Percentiles rank a stretch among this genome's conserved stretches.
These are phyloP conservation scores for Drosophila ogumai DNA, from an alignment of 1,140 invertebrate genomes.

Conservation along the genomic window DNA sequence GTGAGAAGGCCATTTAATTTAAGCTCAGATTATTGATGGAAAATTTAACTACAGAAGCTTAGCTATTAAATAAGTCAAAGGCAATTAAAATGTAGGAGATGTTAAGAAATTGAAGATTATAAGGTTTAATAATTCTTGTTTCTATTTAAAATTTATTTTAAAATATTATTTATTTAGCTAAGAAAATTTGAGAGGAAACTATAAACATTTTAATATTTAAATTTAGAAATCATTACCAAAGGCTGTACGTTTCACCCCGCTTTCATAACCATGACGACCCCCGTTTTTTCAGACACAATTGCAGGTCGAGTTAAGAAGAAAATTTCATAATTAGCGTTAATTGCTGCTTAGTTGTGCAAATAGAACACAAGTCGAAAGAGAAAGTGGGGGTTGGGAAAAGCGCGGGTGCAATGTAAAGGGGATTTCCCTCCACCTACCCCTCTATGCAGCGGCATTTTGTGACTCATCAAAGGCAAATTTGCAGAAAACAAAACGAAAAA, in stretches of 20 bases:
- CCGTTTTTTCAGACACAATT: conserved; percentile 18
- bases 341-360: conserved; percentile 62
- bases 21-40: background rate
- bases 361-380: conserved; percentile 44
- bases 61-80: background rate
- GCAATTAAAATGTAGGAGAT: background rate
- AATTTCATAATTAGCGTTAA: conserved; percentile 62
- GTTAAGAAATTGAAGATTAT: background rate
- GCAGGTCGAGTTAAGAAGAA: conserved; percentile 40
- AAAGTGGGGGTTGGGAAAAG: conserved; percentile 27
- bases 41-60: background rate
- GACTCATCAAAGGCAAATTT: conserved; percentile 54
- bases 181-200: background rate
- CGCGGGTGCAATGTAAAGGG: conserved; percentile 18
- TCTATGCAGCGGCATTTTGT: conserved; percentile 37
- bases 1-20: background rate
- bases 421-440: background rate
- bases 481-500: conserved; percentile 13
- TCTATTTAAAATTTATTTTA: background rate
- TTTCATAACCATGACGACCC: background rate
- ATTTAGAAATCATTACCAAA: background rate
- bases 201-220: no score
- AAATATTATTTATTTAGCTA: background rate
- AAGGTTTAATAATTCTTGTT: background rate
- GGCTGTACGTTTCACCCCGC: background rate